Percentiles rank a stretch among this genome's conserved stretches.
phyloP scores from a whole-genome alignment of 2,888 invertebrate genomes.

The Pterostichus niger region DNA sequence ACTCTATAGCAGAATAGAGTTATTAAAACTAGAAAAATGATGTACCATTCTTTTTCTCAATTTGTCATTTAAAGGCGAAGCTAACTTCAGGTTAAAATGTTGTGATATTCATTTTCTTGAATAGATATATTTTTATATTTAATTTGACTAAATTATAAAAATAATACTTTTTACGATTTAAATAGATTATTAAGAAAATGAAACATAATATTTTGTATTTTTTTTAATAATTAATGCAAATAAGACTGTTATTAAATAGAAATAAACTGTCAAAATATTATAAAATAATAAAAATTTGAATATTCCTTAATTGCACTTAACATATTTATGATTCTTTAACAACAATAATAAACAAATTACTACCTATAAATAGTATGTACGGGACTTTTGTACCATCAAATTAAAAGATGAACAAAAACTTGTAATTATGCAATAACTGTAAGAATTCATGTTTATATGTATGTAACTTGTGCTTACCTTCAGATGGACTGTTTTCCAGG shows the following conservation, averaged over 20 bases:
- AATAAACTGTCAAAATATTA: slow-evolving; percentile 46
- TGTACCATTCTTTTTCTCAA: too few species aligned
- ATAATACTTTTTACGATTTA: too few species aligned
- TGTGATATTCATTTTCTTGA: too few species aligned
- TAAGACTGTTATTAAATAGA: not conserved
- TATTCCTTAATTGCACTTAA: not conserved
- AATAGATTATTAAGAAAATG: too few species aligned
- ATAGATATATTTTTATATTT: too few species aligned
- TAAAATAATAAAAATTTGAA: slow-evolving; percentile 18
- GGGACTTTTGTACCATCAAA: slow-evolving; percentile 17
- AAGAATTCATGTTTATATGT: slow-evolving; percentile 28
- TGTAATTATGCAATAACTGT: slow-evolving; percentile 52
- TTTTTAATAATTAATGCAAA: too few species aligned
- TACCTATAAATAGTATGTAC: not conserved
- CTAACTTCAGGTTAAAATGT: too few species aligned
- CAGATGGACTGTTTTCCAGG: slow-evolving; percentile 77
- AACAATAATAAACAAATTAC: not conserved
- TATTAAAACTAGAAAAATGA: too few species aligned
- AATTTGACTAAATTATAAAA: too few species aligned
- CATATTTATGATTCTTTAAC: not conserved
- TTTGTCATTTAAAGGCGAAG: too few species aligned
- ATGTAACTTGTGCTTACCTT: slow-evolving; percentile 74
- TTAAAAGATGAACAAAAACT: slow-evolving; percentile 8
- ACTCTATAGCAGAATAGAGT: too few species aligned
- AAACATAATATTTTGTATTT: not conserved